Conservation (phyloP, 64 coral and sea anemone species). For the Montipora cactus region DNA sequence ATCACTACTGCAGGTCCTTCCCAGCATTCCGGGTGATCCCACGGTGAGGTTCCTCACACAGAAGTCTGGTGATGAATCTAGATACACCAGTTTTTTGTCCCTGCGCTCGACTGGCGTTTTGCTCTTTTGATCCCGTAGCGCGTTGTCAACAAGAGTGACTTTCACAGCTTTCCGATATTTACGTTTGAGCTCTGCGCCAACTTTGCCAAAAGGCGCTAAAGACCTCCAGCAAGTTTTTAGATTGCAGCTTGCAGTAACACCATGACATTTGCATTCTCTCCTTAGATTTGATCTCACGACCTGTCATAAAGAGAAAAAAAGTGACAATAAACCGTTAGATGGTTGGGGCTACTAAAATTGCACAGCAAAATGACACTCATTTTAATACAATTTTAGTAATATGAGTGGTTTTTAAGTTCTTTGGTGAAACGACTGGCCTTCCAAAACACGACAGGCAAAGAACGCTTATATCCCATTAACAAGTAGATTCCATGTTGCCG, state of each 20-base stretch:
- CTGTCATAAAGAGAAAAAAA: neutral
- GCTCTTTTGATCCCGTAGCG: neutral
- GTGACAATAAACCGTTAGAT: neutral
- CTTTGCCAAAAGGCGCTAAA: conserved; percentile 51
- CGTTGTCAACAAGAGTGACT: conserved; percentile 37
- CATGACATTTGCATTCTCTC: conserved; percentile 83
- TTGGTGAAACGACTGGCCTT: no score
- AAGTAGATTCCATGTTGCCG: no score
- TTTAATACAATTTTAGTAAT: no score
- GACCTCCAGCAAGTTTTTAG: conserved; percentile 67
- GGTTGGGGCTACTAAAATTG: neutral
- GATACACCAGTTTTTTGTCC: conserved; percentile 58
- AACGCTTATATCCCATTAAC: no score
- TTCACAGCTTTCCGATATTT: conserved; percentile 66
- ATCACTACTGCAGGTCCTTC: conserved; percentile 56
- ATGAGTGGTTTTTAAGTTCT: no score
- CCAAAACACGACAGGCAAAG: no score
- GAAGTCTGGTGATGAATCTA: conserved; percentile 66
- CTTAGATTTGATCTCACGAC: conserved; percentile 57
- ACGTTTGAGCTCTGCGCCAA: conserved; percentile 71
- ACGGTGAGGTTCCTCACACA: conserved; percentile 27
- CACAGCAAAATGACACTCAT: no score
- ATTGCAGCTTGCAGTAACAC: conserved; percentile 56
- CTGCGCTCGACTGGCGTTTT: conserved; percentile 24
- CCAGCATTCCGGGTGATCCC: conserved; percentile 40